A percentile compares a stretch with the other conserved stretches of the same genome.
phyloP scores from a whole-genome alignment of 2,113 vertebrate species.

The Onychostruthus taczanowskii region DNA sequence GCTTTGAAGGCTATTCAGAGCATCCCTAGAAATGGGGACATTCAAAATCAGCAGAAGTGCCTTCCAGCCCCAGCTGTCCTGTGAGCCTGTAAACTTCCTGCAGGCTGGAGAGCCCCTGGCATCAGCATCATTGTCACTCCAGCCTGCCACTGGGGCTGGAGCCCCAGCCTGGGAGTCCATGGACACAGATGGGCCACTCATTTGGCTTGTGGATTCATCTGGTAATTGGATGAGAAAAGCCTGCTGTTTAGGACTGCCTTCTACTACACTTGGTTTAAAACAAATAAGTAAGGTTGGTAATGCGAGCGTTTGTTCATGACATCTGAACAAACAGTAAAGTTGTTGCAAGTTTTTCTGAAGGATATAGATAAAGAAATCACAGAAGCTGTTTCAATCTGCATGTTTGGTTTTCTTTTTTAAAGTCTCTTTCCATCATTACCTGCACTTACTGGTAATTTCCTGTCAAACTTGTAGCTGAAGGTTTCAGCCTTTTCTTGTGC shows the following conservation, averaged over 20 bases:
- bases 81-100: neutral
- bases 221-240: neutral
- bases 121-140: fast-evolving
- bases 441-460: neutral
- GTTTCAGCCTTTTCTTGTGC: neutral
- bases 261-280: neutral
- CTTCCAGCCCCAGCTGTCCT: neutral
- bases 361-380: neutral
- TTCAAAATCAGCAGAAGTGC: neutral
- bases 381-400: neutral
- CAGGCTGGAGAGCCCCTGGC: neutral
- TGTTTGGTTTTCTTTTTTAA: neutral
- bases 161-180: neutral
- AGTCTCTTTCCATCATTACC: neutral
- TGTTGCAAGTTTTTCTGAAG: neutral
- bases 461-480: neutral
- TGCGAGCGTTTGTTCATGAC: neutral
- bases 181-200: neutral
- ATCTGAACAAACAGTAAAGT: neutral
- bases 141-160: neutral
- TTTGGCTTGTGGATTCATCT: neutral
- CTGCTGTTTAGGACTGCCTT: neutral
- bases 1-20: neutral
- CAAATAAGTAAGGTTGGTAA: neutral
- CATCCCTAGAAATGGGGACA: too few relatives aligned